Conservation (phyloP, 2,797 vertebrate species). For the Spea hammondii region DNA sequence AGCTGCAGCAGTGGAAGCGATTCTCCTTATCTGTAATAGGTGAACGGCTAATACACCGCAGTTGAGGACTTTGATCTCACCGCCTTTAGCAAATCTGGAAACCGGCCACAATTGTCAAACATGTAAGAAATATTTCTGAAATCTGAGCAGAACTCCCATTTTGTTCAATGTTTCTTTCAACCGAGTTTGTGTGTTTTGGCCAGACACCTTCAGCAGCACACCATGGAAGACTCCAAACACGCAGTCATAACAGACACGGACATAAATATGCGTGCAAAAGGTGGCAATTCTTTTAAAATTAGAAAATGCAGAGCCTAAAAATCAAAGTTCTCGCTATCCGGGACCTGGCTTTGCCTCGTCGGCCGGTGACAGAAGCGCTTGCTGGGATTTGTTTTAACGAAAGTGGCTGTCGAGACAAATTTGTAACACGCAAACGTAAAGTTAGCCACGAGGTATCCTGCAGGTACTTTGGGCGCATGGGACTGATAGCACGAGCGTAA, state of each 20-base stretch:
- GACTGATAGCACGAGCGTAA: too few species aligned
- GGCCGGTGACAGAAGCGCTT: too few species aligned
- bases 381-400: too few species aligned
- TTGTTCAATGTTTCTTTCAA: background rate
- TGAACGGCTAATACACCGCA: conserved; percentile 6
- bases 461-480: too few species aligned
- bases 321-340: too few species aligned
- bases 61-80: background rate
- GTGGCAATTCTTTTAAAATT: too few species aligned
- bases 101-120: conserved; percentile 2
- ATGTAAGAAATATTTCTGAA: conserved; percentile 2
- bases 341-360: too few species aligned
- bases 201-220: rapidly evolving
- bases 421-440: too few species aligned
- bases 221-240: background rate
- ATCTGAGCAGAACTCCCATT: conserved; percentile 24
- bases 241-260: background rate
- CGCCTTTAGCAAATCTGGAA: conserved; percentile 33
- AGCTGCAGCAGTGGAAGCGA: background rate
- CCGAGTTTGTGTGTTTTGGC: conserved; percentile 7
- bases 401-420: too few species aligned
- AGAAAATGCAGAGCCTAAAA: too few species aligned
- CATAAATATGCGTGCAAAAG: too few species aligned
- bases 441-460: too few species aligned
- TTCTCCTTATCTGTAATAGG: conserved; percentile 16